Conservation (phyloP, 2,797 vertebrate species). For the Pantherophis vulpinus region DNA sequence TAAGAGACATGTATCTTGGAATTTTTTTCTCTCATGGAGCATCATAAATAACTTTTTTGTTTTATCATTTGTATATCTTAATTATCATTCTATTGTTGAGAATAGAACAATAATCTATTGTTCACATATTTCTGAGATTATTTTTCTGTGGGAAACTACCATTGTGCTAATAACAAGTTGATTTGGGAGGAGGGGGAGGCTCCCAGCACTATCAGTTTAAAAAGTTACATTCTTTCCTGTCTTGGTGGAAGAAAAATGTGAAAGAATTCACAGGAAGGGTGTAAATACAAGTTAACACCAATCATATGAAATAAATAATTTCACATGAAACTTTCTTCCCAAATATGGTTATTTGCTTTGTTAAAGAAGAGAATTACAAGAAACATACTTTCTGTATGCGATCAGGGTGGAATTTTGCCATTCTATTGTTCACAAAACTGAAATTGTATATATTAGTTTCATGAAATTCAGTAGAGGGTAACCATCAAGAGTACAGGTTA, state of each 20-base stretch:
- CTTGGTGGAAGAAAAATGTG: not conserved
- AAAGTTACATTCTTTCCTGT: not conserved
- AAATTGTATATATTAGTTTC: not conserved
- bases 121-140: not conserved
- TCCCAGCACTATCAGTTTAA: not conserved
- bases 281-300: not conserved
- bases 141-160: not conserved
- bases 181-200: not conserved
- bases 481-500: not conserved
- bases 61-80: not conserved
- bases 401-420: not conserved
- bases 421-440: not conserved
- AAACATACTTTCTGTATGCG: not conserved
- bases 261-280: not conserved
- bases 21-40: not conserved
- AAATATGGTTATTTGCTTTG: not conserved
- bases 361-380: not conserved
- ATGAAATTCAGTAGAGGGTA: not conserved
- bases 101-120: not conserved
- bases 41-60: not conserved
- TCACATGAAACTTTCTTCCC: not conserved
- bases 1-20: not conserved
- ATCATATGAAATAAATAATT: not conserved
- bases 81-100: not conserved
- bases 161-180: not conserved